Conservation (phyloP, 2,888 invertebrate genomes). For the Invenusta paracnida region DNA sequence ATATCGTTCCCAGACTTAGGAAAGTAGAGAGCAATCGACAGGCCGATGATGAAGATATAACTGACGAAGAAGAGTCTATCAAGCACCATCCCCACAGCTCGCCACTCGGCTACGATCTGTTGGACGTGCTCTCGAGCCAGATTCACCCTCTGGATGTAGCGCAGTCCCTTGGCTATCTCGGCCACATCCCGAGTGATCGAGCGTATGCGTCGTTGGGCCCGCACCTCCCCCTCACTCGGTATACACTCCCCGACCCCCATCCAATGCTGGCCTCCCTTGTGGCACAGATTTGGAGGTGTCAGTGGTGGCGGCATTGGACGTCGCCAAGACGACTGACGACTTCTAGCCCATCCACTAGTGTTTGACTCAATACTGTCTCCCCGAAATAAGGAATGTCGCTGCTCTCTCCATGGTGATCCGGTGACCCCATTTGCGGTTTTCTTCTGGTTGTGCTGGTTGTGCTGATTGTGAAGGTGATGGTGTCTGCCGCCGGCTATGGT, state of each 20-base stretch:
- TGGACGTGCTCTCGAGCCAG: constrained; percentile 1
- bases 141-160: background rate
- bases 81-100: constrained; percentile 42
- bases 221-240: background rate
- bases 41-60: constrained; percentile 41
- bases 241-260: too few relatives aligned
- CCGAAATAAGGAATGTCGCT: too few relatives aligned
- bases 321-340: too few relatives aligned
- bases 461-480: too few relatives aligned
- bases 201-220: background rate
- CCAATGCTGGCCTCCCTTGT: too few relatives aligned
- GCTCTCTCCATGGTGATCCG: too few relatives aligned
- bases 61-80: constrained; percentile 41
- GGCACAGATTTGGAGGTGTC: too few relatives aligned
- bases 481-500: background rate
- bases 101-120: constrained; percentile 43
- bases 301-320: too few relatives aligned
- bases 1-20: constrained; percentile 42
- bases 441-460: too few relatives aligned
- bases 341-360: too few relatives aligned
- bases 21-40: constrained; percentile 43
- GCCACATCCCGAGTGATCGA: background rate
- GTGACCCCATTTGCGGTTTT: too few relatives aligned
- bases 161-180: background rate
- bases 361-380: too few relatives aligned